These are phyloP conservation scores for Malacosoma neustria DNA, from an alignment of 2,888 invertebrate genomes.

Conservation along the genomic window DNA sequence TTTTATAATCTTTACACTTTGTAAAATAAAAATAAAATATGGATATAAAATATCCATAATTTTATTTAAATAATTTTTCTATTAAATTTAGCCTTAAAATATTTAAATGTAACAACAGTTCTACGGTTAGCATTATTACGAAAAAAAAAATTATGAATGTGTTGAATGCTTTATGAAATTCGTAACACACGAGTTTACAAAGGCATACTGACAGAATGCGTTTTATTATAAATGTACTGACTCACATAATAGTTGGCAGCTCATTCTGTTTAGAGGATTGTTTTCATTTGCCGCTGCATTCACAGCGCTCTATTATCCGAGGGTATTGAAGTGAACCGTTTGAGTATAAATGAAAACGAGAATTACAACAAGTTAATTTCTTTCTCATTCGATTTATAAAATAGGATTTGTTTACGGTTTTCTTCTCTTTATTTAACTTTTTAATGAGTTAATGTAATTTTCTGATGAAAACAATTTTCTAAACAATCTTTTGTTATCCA, in stretches of 20 bases:
- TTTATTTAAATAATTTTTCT: too few relatives aligned
- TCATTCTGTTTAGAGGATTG: slow-evolving; percentile 6
- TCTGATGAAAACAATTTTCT: neutral
- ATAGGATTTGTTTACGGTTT: neutral
- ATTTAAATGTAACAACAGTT: too few relatives aligned
- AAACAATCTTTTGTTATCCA: neutral
- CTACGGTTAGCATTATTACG: too few relatives aligned
- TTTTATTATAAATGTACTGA: slow-evolving; percentile 9
- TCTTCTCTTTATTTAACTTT: neutral
- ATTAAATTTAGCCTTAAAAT: too few relatives aligned
- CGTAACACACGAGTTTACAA: too few relatives aligned
- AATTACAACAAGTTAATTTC: neutral
- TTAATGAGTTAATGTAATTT: neutral
- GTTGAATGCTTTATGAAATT: too few relatives aligned
- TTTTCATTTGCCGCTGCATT: slow-evolving; percentile 13
- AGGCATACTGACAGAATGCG: slow-evolving; percentile 3
- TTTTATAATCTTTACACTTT: too few relatives aligned
- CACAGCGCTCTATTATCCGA: slow-evolving; percentile 12
- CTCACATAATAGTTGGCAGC: slow-evolving; percentile 3
- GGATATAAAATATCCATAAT: too few relatives aligned
- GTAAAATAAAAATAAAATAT: too few relatives aligned
- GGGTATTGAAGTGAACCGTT: slow-evolving; percentile 11
- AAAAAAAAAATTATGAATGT: too few relatives aligned
- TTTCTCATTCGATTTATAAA: neutral
- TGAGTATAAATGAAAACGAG: slow-evolving; percentile 2